Conservation (phyloP, 2,888 invertebrate genomes). For the Lottia gigantea region DNA sequence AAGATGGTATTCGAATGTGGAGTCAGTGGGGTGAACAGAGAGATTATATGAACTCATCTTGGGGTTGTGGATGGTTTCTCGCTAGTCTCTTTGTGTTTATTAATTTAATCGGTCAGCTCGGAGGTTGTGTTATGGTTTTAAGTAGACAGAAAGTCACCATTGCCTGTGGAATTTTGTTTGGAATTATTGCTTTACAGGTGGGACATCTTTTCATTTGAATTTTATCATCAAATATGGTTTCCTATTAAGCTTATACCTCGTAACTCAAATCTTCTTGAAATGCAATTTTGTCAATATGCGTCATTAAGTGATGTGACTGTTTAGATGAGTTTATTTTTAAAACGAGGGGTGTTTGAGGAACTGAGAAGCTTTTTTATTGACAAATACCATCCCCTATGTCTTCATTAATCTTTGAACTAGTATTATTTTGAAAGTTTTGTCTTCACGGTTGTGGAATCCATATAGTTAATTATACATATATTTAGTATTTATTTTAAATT, state of each 20-base stretch:
- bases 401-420: too few relatives aligned
- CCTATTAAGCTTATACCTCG: background rate
- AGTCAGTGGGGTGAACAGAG: slow-evolving; percentile 97
- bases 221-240: background rate
- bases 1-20: slow-evolving; percentile 99
- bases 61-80: slow-evolving; percentile 94
- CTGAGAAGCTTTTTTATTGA: too few relatives aligned
- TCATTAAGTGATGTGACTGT: too few relatives aligned
- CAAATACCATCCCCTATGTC: too few relatives aligned
- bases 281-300: too few relatives aligned
- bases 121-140: slow-evolving; percentile 96
- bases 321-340: too few relatives aligned
- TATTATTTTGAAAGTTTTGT: too few relatives aligned
- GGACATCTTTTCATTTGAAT: background rate
- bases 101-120: slow-evolving; percentile 95
- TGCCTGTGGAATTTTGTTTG: slow-evolving; percentile 83
- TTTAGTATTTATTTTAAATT: slow-evolving; percentile 15
- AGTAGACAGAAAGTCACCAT: slow-evolving; percentile 86
- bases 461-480: too few relatives aligned
- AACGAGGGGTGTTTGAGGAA: too few relatives aligned
- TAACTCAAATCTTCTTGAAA: too few relatives aligned
- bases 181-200: slow-evolving; percentile 95
- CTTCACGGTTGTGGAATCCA: too few relatives aligned
- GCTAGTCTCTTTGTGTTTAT: slow-evolving; percentile 94
- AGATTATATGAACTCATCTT: slow-evolving; percentile 97